phyloP scores from a whole-genome alignment of 2,113 vertebrate genomes.

The Cyanistes caeruleus region DNA sequence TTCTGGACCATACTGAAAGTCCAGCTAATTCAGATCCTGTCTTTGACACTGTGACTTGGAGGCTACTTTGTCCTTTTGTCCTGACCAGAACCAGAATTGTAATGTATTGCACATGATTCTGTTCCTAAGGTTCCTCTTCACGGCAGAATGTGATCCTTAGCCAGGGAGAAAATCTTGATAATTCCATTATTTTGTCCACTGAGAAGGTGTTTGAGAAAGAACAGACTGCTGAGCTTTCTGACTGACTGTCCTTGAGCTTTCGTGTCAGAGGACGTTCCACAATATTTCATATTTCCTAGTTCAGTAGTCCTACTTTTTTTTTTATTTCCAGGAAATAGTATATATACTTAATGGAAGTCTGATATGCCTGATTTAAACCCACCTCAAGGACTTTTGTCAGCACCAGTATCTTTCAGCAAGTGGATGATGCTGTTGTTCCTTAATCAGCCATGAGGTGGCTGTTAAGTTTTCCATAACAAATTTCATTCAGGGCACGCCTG shows the following conservation, averaged over 20 bases:
- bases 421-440: background rate
- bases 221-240: background rate
- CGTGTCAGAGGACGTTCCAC: background rate
- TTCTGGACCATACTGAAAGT: background rate
- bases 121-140: background rate
- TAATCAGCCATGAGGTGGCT: constrained; percentile 29
- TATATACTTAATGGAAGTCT: background rate
- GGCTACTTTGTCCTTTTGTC: background rate
- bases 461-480: constrained; percentile 3
- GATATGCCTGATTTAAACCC: background rate
- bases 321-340: background rate
- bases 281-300: constrained; percentile 24
- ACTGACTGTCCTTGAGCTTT: background rate
- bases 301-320: background rate
- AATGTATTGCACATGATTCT: background rate
- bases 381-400: constrained; percentile 2
- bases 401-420: background rate
- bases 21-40: background rate
- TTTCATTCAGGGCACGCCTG: background rate
- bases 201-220: background rate
- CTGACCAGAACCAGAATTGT: background rate
- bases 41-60: background rate
- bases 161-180: background rate
- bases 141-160: background rate
- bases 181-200: background rate